Conservation (phyloP, 1,140 invertebrate genomes). For the Drosophila ambigua region DNA sequence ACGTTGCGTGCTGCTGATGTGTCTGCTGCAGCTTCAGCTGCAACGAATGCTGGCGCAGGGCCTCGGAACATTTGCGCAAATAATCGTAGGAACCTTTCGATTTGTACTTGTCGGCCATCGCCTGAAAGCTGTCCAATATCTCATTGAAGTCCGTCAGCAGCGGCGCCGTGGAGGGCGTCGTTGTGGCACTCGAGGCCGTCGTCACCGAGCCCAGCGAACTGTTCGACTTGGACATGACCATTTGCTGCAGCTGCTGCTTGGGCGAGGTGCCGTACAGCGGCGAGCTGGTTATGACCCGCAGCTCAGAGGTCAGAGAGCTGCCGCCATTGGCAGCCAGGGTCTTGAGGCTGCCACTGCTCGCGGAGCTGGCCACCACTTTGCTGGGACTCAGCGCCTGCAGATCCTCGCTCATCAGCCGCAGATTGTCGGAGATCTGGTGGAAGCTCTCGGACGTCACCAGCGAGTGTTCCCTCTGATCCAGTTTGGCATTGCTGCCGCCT, state of each 20-base stretch:
- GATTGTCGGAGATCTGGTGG: slow-evolving; percentile 82
- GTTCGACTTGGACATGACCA: slow-evolving; percentile 71
- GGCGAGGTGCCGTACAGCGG: slow-evolving; percentile 58
- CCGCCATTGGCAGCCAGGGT: slow-evolving; percentile 48
- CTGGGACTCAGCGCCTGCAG: slow-evolving; percentile 80
- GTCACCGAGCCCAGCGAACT: slow-evolving; percentile 63
- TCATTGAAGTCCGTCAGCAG: slow-evolving; percentile 81
- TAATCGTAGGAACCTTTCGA: slow-evolving; percentile 83
- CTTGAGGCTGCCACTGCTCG: slow-evolving; percentile 70
- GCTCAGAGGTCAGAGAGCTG: slow-evolving; percentile 54
- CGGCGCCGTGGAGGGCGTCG: slow-evolving; percentile 76
- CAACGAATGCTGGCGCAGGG: slow-evolving; percentile 76
- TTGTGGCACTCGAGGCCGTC: slow-evolving; percentile 67
- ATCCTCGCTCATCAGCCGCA: slow-evolving; percentile 82
- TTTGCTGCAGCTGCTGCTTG: slow-evolving; percentile 44
- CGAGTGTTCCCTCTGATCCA: slow-evolving; percentile 72
- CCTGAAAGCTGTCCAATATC: slow-evolving; percentile 82
- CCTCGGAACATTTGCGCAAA: slow-evolving; percentile 83
- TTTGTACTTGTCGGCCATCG: slow-evolving; percentile 83
- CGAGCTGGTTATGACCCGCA: slow-evolving; percentile 70
- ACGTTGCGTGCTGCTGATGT: slow-evolving; percentile 35
- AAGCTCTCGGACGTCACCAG: slow-evolving; percentile 81
- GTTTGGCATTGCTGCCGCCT: slow-evolving; percentile 30
- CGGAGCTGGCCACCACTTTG: slow-evolving; percentile 61
- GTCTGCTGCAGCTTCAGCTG: slow-evolving; percentile 71